phyloP scores from a whole-genome alignment of 2,888 invertebrate species.

The Drosophila barbarae region DNA sequence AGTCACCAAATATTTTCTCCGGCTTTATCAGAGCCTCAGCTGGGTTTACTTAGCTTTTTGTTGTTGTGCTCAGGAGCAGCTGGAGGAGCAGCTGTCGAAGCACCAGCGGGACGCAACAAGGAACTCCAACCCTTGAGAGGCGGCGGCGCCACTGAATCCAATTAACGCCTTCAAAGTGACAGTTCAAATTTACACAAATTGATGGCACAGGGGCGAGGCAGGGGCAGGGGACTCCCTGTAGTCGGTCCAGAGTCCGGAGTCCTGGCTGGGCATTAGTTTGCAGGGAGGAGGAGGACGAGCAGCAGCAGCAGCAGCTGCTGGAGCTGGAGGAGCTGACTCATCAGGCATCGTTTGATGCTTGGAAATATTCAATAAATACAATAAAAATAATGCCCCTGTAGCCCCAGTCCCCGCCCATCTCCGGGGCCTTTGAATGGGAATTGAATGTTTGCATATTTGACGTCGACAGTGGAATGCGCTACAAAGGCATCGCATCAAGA shows the following conservation, averaged over 20 bases:
- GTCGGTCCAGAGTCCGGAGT: background rate
- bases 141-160: conserved; percentile 71
- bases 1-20: conserved; percentile 24
- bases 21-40: conserved; percentile 11
- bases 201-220: conserved; percentile 37
- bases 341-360: conserved; percentile 60
- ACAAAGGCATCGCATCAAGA: conserved; percentile 37
- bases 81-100: background rate
- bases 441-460: conserved; percentile 73
- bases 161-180: conserved; percentile 76
- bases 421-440: conserved; percentile 44
- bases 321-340: conserved; percentile 53
- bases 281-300: background rate
- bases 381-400: conserved; percentile 61
- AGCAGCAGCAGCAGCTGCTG: background rate
- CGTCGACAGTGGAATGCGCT: conserved; percentile 65
- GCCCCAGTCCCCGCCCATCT: conserved; percentile 3
- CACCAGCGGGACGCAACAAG: conserved; percentile 6
- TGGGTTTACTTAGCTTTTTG: conserved; percentile 9
- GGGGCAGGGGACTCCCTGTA: background rate
- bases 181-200: conserved; percentile 76
- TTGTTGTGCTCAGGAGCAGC: background rate
- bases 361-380: conserved; percentile 74
- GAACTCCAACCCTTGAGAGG: conserved; percentile 32
- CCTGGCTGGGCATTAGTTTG: conserved; percentile 18